These are phyloP conservation scores for Aix galericulata DNA, from an alignment of 2,113 vertebrate genomes.

Conservation along the genomic window DNA sequence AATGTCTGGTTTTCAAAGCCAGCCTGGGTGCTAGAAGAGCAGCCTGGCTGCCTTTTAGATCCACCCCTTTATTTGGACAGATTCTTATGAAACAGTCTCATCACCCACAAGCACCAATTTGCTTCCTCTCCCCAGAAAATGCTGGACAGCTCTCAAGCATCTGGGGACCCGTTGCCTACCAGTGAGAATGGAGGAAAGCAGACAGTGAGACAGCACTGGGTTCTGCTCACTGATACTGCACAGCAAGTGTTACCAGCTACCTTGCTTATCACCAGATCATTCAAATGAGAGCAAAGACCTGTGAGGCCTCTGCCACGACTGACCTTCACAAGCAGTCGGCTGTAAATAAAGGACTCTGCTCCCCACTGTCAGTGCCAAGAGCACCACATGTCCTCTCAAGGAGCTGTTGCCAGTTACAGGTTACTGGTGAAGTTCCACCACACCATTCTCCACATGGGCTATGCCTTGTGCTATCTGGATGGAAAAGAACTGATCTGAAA, in stretches of 20 bases:
- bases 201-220: background rate
- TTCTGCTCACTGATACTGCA: background rate
- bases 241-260: background rate
- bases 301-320: background rate
- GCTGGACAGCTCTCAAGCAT: background rate
- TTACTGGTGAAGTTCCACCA: background rate
- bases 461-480: background rate
- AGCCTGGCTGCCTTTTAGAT: background rate
- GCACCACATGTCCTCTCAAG: background rate
- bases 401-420: background rate
- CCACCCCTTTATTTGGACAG: background rate
- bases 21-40: background rate
- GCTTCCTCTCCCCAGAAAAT: background rate
- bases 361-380: background rate
- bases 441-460: fast-evolving
- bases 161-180: background rate
- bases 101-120: background rate
- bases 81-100: background rate
- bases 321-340: background rate
- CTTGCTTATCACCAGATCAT: fast-evolving
- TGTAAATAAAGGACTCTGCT: background rate
- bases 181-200: background rate
- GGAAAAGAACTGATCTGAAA: background rate
- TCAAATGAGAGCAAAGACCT: background rate
- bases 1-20: background rate